phyloP scores from a whole-genome alignment of 2,888 invertebrate genomes.

The Dastarcus helophoroides region DNA sequence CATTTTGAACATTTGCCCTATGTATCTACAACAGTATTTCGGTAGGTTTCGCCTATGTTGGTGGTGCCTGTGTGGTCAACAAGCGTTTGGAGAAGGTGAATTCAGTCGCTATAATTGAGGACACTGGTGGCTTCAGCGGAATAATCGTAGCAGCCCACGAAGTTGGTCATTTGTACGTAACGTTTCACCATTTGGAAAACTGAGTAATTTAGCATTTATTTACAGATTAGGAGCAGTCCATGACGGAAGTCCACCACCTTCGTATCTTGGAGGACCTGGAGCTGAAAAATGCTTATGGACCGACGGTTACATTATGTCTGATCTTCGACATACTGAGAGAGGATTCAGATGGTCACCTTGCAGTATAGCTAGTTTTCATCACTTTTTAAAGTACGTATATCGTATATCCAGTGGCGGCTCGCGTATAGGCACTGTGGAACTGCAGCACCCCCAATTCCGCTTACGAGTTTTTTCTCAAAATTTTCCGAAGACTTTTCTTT shows the following conservation, averaged over 20 bases:
- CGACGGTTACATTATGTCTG: constrained; percentile 93
- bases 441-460: not conserved
- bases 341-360: constrained; percentile 93
- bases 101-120: constrained; percentile 92
- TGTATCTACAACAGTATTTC: no score
- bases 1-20: no score
- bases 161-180: constrained; percentile 89
- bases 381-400: constrained; percentile 75
- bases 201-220: not conserved
- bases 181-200: constrained; percentile 27
- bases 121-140: constrained; percentile 91
- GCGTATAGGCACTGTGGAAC: no score
- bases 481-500: no score
- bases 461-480: no score
- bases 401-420: no score
- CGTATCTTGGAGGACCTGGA: constrained; percentile 87
- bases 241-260: constrained; percentile 89
- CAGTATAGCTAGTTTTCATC: constrained; percentile 86
- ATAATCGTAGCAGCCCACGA: constrained; percentile 95
- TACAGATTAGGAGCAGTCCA: constrained; percentile 86
- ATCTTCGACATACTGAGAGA: constrained; percentile 85
- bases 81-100: constrained; percentile 91
- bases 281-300: constrained; percentile 93
- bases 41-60: constrained; percentile 92
- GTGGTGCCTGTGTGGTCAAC: constrained; percentile 92